These are phyloP conservation scores for Sinonovacula constricta DNA, from an alignment of 1,140 invertebrate genomes.

Conservation along the genomic window DNA sequence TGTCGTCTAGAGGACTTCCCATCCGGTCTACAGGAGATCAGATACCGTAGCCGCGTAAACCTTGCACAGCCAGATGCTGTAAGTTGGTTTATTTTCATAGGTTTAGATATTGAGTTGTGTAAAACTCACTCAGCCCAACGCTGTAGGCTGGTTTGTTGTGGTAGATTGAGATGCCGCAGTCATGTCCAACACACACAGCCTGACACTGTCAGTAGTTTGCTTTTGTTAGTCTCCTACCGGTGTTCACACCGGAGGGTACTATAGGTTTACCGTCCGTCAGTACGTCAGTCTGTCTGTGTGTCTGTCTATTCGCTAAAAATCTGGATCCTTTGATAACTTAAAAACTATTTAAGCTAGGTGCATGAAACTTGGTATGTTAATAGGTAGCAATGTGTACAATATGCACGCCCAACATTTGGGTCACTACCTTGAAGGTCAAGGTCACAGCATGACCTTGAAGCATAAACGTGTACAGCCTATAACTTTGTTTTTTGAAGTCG, in stretches of 20 bases:
- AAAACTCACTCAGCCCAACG: not conserved
- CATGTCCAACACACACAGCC: not conserved
- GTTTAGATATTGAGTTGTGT: not conserved
- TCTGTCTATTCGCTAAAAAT: too few relatives aligned
- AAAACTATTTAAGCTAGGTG: too few relatives aligned
- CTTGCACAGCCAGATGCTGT: conserved; percentile 88
- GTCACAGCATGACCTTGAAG: too few relatives aligned
- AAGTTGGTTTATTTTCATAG: conserved; percentile 6
- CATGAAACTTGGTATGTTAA: too few relatives aligned
- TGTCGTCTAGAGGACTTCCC: conserved; percentile 89
- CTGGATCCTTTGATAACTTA: too few relatives aligned
- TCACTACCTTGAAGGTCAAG: too few relatives aligned
- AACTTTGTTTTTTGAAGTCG: too few relatives aligned
- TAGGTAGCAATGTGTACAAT: too few relatives aligned
- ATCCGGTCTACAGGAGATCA: conserved; percentile 92
- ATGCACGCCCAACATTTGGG: too few relatives aligned
- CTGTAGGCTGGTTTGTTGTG: not conserved
- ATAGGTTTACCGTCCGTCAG: not conserved
- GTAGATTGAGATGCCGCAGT: not conserved
- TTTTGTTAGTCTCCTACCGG: not conserved
- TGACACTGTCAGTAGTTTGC: not conserved
- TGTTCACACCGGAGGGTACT: not conserved
- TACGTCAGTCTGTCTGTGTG: too few relatives aligned
- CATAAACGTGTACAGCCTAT: too few relatives aligned
- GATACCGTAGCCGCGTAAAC: conserved; percentile 90